Evolutionary conservation across 2,888 invertebrate species (phyloP), one percentile per base, ranked within the genome.

Genomic region (Yponomeuta evonymella): DNA sequence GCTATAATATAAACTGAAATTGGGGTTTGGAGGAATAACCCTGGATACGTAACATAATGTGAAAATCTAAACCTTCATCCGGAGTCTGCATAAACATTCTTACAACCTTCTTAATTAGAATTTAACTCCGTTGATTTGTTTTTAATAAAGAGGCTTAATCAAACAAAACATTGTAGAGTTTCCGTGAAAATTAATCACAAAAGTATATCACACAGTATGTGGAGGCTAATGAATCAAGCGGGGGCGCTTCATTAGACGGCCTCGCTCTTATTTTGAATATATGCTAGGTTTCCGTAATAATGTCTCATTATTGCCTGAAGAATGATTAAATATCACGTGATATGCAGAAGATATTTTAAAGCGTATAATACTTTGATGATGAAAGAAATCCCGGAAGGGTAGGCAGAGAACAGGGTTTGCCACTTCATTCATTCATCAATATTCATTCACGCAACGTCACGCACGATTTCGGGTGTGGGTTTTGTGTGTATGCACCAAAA

Each of bases 241-340:
- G 83, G 84, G 83, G 80, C 80, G 82, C 79, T 84, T 87, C 85
- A 89, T 89, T 87, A 87, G 79, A 78, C 74, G 76, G 75, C 71
- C 84, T 81, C 87, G 88, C 89, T 85, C 86, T 85, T 89, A 69
- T 36, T 85, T 87, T 88, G 86, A 85, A 87, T 89, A 89, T 83
- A 89, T 83, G 86, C 84, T 81, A 75, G 77, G 79, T 79, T 76
- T 76, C 74, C 76, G 75, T 88, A 86, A 89, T 90, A 89, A 89
- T 86, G 84, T 87, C 86, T 88, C 84, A 89, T 89, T 89, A 89
- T 87, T 85, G 79, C 79, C 80, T 75, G 75, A 58, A 58, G 78
- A 82, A 80, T 87, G 86, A 87, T 86, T 86, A 86, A 86, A 87
- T 83, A 80, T 83, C 79, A 75, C 76, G 65, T 30, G 12, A 5